These are phyloP conservation scores for Axis porcinus DNA, from an alignment of 2,113 vertebrate species.

Conservation along the genomic window DNA sequence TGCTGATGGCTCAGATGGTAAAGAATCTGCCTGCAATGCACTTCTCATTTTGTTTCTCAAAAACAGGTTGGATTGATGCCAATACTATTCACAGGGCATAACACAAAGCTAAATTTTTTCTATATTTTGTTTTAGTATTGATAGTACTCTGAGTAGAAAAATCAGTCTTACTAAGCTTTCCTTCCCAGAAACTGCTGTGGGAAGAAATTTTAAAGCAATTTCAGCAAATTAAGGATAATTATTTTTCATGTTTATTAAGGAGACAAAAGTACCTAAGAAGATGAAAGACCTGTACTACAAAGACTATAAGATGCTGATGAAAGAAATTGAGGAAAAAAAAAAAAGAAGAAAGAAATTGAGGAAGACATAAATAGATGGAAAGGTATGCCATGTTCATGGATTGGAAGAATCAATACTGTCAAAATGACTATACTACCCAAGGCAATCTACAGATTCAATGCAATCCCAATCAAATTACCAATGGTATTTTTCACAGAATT, in stretches of 20 bases:
- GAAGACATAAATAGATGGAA: not conserved
- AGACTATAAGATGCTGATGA: not conserved
- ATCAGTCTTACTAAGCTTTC: not conserved
- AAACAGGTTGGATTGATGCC: not conserved
- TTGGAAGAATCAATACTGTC: not conserved
- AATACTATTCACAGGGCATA: not conserved
- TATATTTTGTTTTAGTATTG: not conserved
- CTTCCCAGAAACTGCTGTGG: constrained; percentile 27
- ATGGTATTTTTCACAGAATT: not conserved
- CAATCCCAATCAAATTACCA: not conserved
- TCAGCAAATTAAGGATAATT: constrained; percentile 14
- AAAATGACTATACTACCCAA: not conserved
- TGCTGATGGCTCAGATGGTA: not conserved
- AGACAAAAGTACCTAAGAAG: not conserved
- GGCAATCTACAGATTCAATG: not conserved
- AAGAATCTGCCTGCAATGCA: not conserved
- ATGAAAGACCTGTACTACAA: not conserved
- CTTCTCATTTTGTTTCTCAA: not conserved
- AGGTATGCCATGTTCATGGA: not conserved
- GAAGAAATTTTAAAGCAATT: constrained; percentile 43
- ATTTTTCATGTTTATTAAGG: constrained; percentile 32
- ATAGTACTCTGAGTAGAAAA: constrained; percentile 9
- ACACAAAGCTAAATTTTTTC: not conserved
- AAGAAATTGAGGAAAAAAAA: not conserved
- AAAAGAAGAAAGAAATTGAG: not conserved